Evolutionary conservation across 2,797 vertebrate species (phyloP).

Genomic region (Graptemys geographica): DNA sequence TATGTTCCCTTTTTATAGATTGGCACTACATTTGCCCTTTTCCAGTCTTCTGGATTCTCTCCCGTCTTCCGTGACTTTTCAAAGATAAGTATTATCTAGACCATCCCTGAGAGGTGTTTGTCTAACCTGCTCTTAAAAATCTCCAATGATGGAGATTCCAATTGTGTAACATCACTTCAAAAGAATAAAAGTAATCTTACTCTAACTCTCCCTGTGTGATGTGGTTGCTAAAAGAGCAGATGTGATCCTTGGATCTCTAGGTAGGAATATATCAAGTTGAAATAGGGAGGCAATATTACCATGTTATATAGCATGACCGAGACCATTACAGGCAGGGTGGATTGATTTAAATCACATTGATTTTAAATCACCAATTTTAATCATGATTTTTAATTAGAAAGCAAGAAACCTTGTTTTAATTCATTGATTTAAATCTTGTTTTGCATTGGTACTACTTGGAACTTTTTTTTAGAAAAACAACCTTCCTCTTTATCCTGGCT

Average conservation of each 20-base stretch:
- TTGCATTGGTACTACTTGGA: not conserved
- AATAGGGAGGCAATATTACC: not conserved
- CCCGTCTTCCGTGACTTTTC: too few species aligned
- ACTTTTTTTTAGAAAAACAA: too few species aligned
- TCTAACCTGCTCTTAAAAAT: too few species aligned
- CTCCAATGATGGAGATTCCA: not conserved
- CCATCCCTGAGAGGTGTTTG: too few species aligned
- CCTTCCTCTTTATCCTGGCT: too few species aligned
- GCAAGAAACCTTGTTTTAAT: fast-evolving
- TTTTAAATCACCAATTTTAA: not conserved
- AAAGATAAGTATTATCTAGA: too few species aligned
- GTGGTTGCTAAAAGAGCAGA: not conserved
- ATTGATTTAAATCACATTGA: not conserved
- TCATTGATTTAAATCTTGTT: not conserved
- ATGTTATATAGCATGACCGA: not conserved
- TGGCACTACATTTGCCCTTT: too few species aligned
- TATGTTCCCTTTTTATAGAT: too few species aligned
- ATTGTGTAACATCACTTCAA: not conserved
- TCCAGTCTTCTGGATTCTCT: too few species aligned
- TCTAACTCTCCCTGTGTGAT: not conserved
- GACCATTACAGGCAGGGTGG: not conserved
- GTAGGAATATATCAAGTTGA: not conserved
- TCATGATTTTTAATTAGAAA: too few species aligned
- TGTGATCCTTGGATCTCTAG: not conserved
- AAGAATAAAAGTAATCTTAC: not conserved